A percentile compares a stretch with the other conserved stretches of the same genome.
These are phyloP conservation scores for Cottoperca gobio DNA, from an alignment of 2,797 vertebrate species.

Conservation along the genomic window DNA sequence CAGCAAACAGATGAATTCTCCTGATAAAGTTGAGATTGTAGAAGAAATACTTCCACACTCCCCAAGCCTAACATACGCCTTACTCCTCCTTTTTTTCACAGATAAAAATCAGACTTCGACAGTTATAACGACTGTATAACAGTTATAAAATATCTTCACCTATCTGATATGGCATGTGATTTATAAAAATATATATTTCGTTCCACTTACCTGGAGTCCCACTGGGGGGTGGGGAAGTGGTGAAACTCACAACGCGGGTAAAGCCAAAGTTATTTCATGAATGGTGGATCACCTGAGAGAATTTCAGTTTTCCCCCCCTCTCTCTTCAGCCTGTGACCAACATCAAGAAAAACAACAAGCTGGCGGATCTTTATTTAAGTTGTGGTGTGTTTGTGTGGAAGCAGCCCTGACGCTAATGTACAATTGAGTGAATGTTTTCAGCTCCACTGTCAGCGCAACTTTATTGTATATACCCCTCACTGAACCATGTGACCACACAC, in stretches of 20 bases:
- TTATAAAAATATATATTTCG: constrained; percentile 47
- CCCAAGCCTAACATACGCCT: neutral
- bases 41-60: constrained; percentile 5
- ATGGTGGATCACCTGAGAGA: constrained; percentile 74
- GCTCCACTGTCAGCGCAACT: constrained; percentile 93
- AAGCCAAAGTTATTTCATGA: constrained; percentile 82
- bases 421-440: constrained; percentile 87
- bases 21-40: constrained; percentile 39
- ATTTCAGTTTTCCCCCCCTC: constrained; percentile 43
- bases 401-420: constrained; percentile 74
- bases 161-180: constrained; percentile 23
- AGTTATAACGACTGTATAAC: neutral
- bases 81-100: neutral
- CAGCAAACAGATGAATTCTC: constrained; percentile 27
- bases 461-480: constrained; percentile 88
- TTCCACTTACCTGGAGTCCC: constrained; percentile 83
- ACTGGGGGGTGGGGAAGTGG: constrained; percentile 75
- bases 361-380: constrained; percentile 61
- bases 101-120: neutral
- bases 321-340: constrained; percentile 70
- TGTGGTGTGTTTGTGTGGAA: constrained; percentile 66
- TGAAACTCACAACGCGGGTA: constrained; percentile 75
- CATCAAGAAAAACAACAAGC: constrained; percentile 55
- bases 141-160: neutral
- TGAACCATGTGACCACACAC: constrained; percentile 84